Percentiles rank a stretch among this genome's conserved stretches.
phyloP scores from a whole-genome alignment of 2,113 vertebrate genomes.

The Pygoscelis antarcticus region DNA sequence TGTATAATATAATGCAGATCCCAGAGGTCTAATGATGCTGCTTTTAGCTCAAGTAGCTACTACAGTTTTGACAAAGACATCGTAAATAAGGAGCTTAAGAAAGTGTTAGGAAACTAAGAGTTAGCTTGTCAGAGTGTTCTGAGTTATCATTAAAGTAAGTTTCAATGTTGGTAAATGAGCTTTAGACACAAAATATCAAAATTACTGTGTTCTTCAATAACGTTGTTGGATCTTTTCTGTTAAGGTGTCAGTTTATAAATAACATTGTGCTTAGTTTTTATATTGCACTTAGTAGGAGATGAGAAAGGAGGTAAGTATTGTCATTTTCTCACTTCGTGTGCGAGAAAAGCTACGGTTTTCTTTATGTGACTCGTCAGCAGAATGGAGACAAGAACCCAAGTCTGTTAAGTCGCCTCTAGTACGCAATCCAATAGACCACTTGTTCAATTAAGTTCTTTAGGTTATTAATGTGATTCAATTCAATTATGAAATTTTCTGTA shows the following conservation, averaged over 20 bases:
- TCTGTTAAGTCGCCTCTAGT: background rate
- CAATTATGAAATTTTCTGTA: background rate
- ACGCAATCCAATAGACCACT: background rate
- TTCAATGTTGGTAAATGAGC: background rate
- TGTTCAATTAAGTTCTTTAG: background rate
- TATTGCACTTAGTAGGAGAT: background rate
- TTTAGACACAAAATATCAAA: background rate
- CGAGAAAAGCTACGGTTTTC: background rate
- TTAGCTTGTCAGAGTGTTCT: background rate
- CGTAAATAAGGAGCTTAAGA: background rate
- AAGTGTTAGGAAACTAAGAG: background rate
- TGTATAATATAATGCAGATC: background rate
- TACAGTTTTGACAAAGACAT: background rate
- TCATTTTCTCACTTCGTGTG: background rate
- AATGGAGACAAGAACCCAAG: background rate
- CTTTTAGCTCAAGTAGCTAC: background rate
- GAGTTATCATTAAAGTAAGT: background rate
- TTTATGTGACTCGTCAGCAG: background rate
- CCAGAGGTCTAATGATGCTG: background rate
- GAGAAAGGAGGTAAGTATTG: background rate
- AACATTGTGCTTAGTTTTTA: background rate
- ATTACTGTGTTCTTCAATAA: background rate
- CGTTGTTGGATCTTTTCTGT: background rate
- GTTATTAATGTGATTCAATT: background rate
- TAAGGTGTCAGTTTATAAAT: background rate